Conservation (phyloP, 2,113 vertebrate genomes). For the Gallinago undulata region DNA sequence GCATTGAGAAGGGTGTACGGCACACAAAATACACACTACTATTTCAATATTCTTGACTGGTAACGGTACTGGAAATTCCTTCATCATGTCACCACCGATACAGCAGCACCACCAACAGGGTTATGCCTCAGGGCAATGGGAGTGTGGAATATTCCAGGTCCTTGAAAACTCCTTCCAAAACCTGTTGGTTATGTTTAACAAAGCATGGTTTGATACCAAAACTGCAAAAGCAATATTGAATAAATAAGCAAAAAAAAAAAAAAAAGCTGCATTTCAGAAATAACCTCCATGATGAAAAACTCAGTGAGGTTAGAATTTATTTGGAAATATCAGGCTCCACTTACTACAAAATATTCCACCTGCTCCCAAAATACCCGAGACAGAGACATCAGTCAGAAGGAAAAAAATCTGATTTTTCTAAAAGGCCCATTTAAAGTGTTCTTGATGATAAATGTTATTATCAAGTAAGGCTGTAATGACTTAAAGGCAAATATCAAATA, state of each 20-base stretch:
- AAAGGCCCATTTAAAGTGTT: not conserved
- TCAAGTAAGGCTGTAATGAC: not conserved
- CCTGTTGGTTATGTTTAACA: not conserved
- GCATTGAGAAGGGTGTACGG: fast-evolving
- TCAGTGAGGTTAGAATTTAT: not conserved
- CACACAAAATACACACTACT: not conserved
- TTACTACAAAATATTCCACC: not conserved
- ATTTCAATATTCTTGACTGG: not conserved
- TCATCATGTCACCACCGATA: not conserved
- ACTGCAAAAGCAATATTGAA: not conserved
- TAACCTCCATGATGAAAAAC: not conserved
- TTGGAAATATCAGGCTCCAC: not conserved
- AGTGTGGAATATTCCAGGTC: not conserved
- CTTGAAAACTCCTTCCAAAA: not conserved
- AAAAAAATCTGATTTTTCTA: not conserved
- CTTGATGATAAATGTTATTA: not conserved
- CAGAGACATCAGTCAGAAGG: fast-evolving
- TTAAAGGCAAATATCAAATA: not conserved
- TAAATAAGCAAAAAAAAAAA: not conserved
- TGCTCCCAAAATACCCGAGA: not conserved
- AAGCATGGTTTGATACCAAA: not conserved
- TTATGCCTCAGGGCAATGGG: not conserved
- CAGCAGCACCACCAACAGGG: not conserved
- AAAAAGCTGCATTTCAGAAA: not conserved
- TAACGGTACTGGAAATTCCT: not conserved